Percentiles rank a stretch among this genome's conserved stretches.
phyloP scores from a whole-genome alignment of 2,797 vertebrate genomes.

The Clamator glandarius region DNA sequence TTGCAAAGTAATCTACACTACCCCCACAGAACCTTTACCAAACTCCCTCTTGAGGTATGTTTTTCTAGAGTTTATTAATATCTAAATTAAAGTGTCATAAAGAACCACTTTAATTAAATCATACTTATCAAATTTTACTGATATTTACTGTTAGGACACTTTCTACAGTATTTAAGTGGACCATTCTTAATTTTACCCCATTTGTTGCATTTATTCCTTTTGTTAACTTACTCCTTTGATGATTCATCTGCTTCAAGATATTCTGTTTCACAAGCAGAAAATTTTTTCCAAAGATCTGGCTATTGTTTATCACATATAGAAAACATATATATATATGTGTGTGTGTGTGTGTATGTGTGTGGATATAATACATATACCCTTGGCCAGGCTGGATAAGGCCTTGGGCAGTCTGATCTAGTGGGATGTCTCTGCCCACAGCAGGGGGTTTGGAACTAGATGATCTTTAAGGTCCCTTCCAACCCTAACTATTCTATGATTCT shows the following conservation, averaged over 20 bases:
- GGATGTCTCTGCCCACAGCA: no score
- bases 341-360: no score
- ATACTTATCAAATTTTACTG: neutral
- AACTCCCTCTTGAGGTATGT: neutral
- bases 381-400: no score
- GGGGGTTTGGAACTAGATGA: no score
- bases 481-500: no score
- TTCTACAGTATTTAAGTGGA: neutral
- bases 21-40: neutral
- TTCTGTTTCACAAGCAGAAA: no score
- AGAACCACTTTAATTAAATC: neutral
- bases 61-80: neutral
- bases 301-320: no score
- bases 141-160: neutral
- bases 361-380: no score
- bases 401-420: no score
- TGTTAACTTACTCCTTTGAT: neutral
- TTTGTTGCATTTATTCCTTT: neutral
- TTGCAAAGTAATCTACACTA: neutral
- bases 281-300: no score
- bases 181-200: neutral
- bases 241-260: neutral
- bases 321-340: no score
- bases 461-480: no score
- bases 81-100: neutral